Conservation (phyloP, 2,113 vertebrate genomes). For the Macrotis lagotis region DNA sequence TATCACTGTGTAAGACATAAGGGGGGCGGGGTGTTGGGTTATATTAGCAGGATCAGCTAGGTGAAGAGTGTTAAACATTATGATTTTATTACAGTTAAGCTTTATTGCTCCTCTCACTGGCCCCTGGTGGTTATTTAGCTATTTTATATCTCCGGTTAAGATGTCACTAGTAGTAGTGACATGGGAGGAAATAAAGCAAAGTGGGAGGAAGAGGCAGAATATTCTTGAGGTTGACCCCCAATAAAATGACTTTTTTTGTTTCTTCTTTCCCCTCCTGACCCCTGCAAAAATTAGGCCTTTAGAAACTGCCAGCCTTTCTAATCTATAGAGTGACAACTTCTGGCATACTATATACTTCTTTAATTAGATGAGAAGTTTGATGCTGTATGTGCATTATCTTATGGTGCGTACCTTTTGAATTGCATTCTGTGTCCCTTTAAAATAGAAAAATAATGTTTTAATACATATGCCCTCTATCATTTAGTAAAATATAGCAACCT, state of each 20-base stretch:
- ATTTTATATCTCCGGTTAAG: constrained; percentile 42
- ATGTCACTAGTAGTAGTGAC: constrained; percentile 29
- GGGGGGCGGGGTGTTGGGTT: constrained; percentile 28
- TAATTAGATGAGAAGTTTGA: not conserved
- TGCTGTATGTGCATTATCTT: not conserved
- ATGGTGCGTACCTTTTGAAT: not conserved
- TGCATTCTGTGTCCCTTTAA: constrained; percentile 10
- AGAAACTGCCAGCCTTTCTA: not conserved
- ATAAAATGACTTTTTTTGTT: constrained; percentile 10
- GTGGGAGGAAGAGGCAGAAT: constrained; percentile 1
- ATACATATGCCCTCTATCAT: not conserved
- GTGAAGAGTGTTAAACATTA: constrained; percentile 46
- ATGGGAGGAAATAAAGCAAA: constrained; percentile 36
- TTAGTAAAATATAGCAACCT: not conserved
- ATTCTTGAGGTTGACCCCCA: not conserved
- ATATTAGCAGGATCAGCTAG: constrained; percentile 46
- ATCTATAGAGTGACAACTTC: not conserved
- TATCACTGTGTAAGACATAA: constrained; percentile 32
- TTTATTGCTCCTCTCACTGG: constrained; percentile 42
- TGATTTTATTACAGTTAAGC: constrained; percentile 56
- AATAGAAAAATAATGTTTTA: not conserved
- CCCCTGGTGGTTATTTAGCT: constrained; percentile 34
- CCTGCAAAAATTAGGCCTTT: not conserved
- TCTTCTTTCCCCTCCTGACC: not conserved
- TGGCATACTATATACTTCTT: not conserved